These are phyloP conservation scores for Lanistes nyassanus DNA, from an alignment of 1,140 invertebrate genomes.

Conservation along the genomic window DNA sequence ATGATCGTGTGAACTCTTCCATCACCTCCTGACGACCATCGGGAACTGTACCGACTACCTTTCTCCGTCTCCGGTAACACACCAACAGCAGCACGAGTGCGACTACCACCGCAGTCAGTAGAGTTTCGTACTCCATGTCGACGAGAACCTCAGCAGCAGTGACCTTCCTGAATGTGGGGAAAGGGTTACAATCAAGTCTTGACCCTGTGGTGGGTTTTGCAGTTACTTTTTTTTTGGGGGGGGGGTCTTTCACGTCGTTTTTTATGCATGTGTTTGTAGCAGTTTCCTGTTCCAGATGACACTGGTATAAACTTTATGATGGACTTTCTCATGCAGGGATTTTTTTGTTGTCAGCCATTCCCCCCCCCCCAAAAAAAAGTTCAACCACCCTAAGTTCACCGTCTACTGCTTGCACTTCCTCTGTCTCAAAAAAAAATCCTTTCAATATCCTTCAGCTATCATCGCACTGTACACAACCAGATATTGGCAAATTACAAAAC, in stretches of 20 bases:
- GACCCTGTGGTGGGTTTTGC: not conserved
- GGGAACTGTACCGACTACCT: not conserved
- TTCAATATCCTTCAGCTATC: too few species aligned
- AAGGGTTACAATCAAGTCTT: not conserved
- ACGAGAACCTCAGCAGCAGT: not conserved
- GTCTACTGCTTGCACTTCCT: too few species aligned
- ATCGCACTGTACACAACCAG: too few species aligned
- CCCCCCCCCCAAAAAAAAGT: too few species aligned
- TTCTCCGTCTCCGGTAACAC: not conserved
- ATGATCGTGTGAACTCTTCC: constrained; percentile 12
- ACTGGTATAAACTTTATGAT: not conserved
- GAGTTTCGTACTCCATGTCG: constrained; percentile 11
- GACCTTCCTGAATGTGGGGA: too few species aligned
- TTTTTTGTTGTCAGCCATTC: too few species aligned
- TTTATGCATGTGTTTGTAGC: not conserved
- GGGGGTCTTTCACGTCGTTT: too few species aligned
- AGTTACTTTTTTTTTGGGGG: too few species aligned
- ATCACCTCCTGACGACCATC: constrained; percentile 7
- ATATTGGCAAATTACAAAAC: too few species aligned
- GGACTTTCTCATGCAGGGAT: too few species aligned
- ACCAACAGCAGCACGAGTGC: not conserved
- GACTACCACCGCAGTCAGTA: not conserved
- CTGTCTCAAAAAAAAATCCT: too few species aligned
- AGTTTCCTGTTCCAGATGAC: not conserved
- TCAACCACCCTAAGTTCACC: too few species aligned